These are phyloP conservation scores for Ciconia boyciana DNA, from an alignment of 2,113 vertebrate genomes.

Conservation along the genomic window DNA sequence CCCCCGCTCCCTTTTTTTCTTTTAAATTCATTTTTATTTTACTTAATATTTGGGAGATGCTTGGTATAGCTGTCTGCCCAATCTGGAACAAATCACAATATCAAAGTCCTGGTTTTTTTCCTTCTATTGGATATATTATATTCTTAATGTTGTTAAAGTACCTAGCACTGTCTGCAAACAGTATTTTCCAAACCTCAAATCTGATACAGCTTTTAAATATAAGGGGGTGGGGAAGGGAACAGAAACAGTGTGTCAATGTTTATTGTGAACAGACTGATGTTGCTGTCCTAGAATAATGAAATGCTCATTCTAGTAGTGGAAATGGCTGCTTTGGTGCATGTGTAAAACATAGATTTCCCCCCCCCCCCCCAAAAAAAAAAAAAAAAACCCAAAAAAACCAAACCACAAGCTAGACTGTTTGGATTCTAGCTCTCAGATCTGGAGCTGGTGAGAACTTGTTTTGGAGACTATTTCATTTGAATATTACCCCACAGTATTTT, in stretches of 20 bases:
- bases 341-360: not conserved
- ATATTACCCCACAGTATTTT: not conserved
- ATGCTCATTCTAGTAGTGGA: not conserved
- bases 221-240: not conserved
- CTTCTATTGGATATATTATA: not conserved
- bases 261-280: not conserved
- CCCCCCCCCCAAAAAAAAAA: too few species aligned
- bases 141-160: not conserved
- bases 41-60: not conserved
- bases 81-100: not conserved
- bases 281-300: not conserved
- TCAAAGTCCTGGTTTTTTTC: not conserved
- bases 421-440: not conserved
- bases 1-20: accelerated
- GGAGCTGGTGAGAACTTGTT: not conserved
- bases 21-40: not conserved
- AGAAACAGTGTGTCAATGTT: not conserved
- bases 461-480: not conserved
- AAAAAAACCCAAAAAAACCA: too few species aligned
- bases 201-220: not conserved
- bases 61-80: not conserved
- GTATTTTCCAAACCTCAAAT: not conserved
- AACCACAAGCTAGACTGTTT: not conserved
- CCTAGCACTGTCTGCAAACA: not conserved
- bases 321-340: not conserved